Conservation (phyloP, 2,113 vertebrate species). For the Phaethon lepturus region DNA sequence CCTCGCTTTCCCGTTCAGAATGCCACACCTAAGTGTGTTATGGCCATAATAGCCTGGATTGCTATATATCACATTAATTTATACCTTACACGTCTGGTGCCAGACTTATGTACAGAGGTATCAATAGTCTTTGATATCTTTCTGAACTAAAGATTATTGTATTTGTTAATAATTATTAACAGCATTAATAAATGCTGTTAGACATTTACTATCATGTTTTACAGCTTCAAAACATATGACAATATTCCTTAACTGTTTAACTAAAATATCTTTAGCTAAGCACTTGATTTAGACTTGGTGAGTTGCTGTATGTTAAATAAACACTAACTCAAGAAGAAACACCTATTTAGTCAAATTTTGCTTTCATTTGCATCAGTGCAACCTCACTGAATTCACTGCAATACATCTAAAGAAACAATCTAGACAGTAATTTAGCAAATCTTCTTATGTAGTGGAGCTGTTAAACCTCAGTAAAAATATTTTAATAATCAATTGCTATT, state of each 20-base stretch:
- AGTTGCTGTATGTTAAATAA: not conserved
- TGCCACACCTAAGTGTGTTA: not conserved
- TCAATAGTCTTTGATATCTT: not conserved
- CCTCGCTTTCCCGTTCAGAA: not conserved
- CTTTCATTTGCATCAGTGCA: not conserved
- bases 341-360: not conserved
- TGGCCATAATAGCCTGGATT: not conserved
- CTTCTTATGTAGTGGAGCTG: not conserved
- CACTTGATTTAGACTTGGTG: not conserved
- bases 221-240: not conserved
- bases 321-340: not conserved
- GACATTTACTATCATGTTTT: slow-evolving; percentile 7
- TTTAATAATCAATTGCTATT: slow-evolving; percentile 58
- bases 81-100: not conserved
- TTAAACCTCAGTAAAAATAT: slow-evolving; percentile 47
- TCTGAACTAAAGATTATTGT: slow-evolving; percentile 10
- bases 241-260: not conserved
- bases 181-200: not conserved
- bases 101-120: not conserved
- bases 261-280: not conserved
- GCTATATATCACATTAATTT: not conserved
- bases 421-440: not conserved
- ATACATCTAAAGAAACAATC: not conserved
- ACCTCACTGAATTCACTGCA: not conserved
- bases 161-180: too few species aligned